Conservation (phyloP, 1,140 invertebrate species). For the Philopotamus ludificatus region DNA sequence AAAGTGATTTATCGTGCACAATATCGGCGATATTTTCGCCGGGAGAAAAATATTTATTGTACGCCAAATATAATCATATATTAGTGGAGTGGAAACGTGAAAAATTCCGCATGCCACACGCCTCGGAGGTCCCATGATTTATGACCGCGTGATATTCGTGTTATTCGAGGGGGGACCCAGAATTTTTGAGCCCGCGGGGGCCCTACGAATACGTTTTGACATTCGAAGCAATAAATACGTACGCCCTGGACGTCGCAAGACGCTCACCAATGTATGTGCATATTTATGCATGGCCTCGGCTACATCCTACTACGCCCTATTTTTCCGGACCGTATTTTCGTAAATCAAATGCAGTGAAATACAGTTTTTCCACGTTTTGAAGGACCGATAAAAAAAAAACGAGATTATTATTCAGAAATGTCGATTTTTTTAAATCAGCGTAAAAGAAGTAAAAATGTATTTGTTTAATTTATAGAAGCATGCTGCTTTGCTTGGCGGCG, state of each 20-base stretch:
- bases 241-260: background rate
- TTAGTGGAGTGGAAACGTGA: slow-evolving; percentile 14
- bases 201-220: background rate
- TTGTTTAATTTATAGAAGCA: too few species aligned
- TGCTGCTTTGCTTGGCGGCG: too few species aligned
- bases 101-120: slow-evolving; percentile 17
- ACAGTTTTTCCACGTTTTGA: too few species aligned
- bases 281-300: too few species aligned
- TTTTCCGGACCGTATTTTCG: too few species aligned
- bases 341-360: too few species aligned
- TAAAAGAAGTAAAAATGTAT: too few species aligned
- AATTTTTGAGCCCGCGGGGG: background rate
- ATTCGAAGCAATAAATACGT: background rate
- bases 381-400: too few species aligned
- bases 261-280: too few species aligned
- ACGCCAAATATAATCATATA: slow-evolving; percentile 19
- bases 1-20: slow-evolving; percentile 13
- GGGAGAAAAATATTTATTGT: slow-evolving; percentile 9
- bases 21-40: slow-evolving; percentile 16
- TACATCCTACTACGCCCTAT: too few species aligned
- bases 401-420: too few species aligned
- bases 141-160: slow-evolving; percentile 10
- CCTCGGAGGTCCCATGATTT: slow-evolving; percentile 14
- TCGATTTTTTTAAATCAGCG: too few species aligned
- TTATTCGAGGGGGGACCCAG: background rate